These are phyloP conservation scores for Hetaerina americana DNA, from an alignment of 1,140 invertebrate genomes.

Conservation along the genomic window DNA sequence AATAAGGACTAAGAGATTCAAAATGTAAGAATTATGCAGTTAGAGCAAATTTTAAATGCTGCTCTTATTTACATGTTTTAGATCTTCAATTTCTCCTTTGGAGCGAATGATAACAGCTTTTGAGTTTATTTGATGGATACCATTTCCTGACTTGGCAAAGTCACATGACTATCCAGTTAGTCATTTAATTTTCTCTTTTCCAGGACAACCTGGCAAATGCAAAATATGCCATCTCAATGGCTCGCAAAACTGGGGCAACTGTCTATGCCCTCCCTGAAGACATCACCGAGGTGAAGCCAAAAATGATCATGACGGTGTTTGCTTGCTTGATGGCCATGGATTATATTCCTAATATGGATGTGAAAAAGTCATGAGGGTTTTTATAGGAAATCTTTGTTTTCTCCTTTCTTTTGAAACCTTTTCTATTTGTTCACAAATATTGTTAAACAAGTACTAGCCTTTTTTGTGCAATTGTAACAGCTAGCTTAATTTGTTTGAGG, in stretches of 20 bases:
- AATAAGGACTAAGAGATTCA: too few species aligned
- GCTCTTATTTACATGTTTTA: too few species aligned
- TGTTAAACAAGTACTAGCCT: background rate
- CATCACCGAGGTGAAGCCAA: conserved; percentile 93
- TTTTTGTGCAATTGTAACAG: background rate
- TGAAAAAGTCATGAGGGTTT: conserved; percentile 5
- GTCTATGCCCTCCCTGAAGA: conserved; percentile 99
- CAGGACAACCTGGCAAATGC: conserved; percentile 92
- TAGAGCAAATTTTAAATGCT: too few species aligned
- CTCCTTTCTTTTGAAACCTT: background rate
- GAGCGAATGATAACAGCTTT: too few species aligned
- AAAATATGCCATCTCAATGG: conserved; percentile 97
- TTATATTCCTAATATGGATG: conserved; percentile 78
- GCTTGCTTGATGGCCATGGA: conserved; percentile 96
- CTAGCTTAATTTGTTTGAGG: background rate
- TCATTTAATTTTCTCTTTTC: conserved; percentile 20
- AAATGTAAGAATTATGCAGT: too few species aligned
- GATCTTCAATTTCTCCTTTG: too few species aligned
- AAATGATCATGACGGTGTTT: conserved; percentile 99
- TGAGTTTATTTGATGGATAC: too few species aligned
- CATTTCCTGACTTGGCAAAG: too few species aligned
- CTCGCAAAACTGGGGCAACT: conserved; percentile 88
- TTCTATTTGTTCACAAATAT: background rate
- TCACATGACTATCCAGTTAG: too few species aligned
- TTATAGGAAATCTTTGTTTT: background rate